Conservation (phyloP, 2,113 vertebrate genomes). For the Pimephales promelas region DNA sequence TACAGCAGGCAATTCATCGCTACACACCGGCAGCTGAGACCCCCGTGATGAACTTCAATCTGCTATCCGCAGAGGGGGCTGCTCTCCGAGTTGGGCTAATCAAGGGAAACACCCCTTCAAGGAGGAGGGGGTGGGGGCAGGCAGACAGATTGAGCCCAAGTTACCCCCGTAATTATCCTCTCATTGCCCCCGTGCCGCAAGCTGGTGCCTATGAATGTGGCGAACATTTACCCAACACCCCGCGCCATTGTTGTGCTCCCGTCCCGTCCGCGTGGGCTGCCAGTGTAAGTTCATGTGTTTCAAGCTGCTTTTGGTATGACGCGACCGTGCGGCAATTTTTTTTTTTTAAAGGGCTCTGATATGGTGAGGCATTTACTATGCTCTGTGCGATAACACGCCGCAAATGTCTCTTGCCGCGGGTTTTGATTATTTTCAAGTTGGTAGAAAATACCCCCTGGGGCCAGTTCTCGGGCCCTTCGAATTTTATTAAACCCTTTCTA, state of each 20-base stretch:
- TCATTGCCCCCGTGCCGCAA: constrained; percentile 75
- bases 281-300: constrained; percentile 60
- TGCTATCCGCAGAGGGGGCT: constrained; percentile 81
- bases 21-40: constrained; percentile 92
- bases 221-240: constrained; percentile 67
- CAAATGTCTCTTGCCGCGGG: constrained; percentile 77
- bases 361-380: constrained; percentile 70
- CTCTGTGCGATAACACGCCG: constrained; percentile 70
- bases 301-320: constrained; percentile 48
- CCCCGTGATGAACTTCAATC: constrained; percentile 88
- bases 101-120: constrained; percentile 78
- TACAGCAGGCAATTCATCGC: constrained; percentile 92
- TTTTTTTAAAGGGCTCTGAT: constrained; percentile 70
- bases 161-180: constrained; percentile 79
- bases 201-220: constrained; percentile 70
- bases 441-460: constrained; percentile 69
- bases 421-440: constrained; percentile 80
- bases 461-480: constrained; percentile 75
- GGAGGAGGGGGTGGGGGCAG: constrained; percentile 69
- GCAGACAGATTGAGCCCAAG: constrained; percentile 77
- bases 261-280: not conserved
- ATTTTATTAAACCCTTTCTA: constrained; percentile 82
- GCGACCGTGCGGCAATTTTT: constrained; percentile 52
- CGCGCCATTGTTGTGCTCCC: constrained; percentile 53
- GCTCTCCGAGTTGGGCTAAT: constrained; percentile 82